Evolutionary conservation across 2,888 invertebrate genomes (phyloP).

Genomic region (Diarsia brunnea): DNA sequence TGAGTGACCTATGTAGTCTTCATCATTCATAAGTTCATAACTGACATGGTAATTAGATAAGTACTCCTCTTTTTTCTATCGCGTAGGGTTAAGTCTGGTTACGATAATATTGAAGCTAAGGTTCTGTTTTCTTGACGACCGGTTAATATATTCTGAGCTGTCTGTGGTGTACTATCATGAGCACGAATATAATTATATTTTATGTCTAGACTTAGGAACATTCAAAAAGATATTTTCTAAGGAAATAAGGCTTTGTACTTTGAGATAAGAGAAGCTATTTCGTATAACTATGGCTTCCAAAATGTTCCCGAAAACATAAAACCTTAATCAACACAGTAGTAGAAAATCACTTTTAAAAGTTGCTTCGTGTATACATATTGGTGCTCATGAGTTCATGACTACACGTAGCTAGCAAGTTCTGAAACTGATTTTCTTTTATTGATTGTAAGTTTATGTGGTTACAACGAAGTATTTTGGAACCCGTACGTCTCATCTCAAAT

Average conservation of each 20-base stretch:
- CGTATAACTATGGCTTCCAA: too few species aligned
- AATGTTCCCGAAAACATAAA: too few species aligned
- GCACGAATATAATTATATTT: background rate
- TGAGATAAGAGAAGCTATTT: too few species aligned
- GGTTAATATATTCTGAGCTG: constrained; percentile 23
- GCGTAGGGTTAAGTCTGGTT: background rate
- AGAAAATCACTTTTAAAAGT: too few species aligned
- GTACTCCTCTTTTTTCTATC: background rate
- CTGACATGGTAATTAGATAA: constrained; percentile 9
- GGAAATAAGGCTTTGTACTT: too few species aligned
- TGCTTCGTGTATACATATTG: too few species aligned
- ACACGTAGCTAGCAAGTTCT: background rate
- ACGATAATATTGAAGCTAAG: background rate
- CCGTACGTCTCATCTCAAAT: background rate
- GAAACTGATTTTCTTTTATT: background rate
- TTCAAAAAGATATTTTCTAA: too few species aligned
- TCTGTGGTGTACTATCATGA: constrained; percentile 7
- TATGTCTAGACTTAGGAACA: too few species aligned
- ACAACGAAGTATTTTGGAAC: background rate
- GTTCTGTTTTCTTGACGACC: background rate
- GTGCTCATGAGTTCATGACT: too few species aligned
- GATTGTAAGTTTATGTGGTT: background rate
- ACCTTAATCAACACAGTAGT: too few species aligned
- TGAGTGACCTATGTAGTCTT: background rate
- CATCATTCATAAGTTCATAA: constrained; percentile 9